Conservation (phyloP, 1,140 invertebrate genomes). For the Venturia canescens region DNA sequence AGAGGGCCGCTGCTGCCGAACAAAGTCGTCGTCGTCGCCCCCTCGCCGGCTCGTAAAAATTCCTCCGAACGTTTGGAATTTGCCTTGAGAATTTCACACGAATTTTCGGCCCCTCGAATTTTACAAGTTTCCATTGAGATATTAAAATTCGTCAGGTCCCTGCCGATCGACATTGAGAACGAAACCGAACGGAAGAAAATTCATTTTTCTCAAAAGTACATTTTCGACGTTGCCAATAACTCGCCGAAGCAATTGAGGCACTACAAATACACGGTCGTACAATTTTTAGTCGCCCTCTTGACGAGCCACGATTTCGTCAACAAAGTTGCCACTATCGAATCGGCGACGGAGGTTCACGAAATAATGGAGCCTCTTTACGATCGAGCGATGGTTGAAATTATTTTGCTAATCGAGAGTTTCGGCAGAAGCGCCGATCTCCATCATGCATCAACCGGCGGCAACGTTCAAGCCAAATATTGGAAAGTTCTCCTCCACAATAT, state of each 20-base stretch:
- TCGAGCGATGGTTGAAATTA: slow-evolving; percentile 81
- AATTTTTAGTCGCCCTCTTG: slow-evolving; percentile 83
- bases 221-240: slow-evolving; percentile 83
- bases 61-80: slow-evolving; percentile 82
- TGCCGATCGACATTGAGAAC: slow-evolving; percentile 83
- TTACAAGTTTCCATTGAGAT: slow-evolving; percentile 80
- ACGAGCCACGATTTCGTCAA: slow-evolving; percentile 83
- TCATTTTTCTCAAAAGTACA: slow-evolving; percentile 71
- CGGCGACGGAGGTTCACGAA: slow-evolving; percentile 71
- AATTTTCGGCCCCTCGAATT: slow-evolving; percentile 82
- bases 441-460: no score
- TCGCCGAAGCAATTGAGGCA: slow-evolving; percentile 86
- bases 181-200: slow-evolving; percentile 64
- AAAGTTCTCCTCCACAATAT: slow-evolving; percentile 85
- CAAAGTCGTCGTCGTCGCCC: no score
- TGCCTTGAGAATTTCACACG: slow-evolving; percentile 80
- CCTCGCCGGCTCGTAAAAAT: slow-evolving; percentile 61
- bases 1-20: no score
- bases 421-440: slow-evolving; percentile 78
- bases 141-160: slow-evolving; percentile 80
- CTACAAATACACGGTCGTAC: slow-evolving; percentile 87
- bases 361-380: slow-evolving; percentile 81
- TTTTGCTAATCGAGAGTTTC: slow-evolving; percentile 82
- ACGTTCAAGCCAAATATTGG: slow-evolving; percentile 86
- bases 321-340: slow-evolving; percentile 77